Evolutionary conservation across 2,797 vertebrate species (phyloP).

Genomic region (Ceryle rudis): DNA sequence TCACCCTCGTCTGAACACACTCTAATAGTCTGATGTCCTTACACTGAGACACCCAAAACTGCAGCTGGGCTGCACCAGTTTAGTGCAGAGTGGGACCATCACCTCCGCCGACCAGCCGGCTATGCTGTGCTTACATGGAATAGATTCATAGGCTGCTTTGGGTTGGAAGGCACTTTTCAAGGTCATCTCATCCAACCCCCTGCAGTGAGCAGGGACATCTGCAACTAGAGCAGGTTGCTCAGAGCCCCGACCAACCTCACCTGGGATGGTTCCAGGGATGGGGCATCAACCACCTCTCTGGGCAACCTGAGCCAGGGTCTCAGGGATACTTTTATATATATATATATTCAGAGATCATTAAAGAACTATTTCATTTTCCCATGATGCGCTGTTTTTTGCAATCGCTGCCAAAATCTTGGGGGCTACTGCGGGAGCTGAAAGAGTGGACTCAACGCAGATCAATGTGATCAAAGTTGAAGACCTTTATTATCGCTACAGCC

Average conservation of each 20-base stretch:
- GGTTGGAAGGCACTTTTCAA: neutral
- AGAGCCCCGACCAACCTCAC: neutral
- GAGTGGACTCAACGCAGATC: too few species aligned
- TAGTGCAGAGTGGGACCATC: rapidly evolving
- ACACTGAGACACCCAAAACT: neutral
- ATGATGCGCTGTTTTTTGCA: rapidly evolving
- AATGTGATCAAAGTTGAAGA: too few species aligned
- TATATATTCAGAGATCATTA: too few species aligned
- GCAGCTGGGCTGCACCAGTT: neutral
- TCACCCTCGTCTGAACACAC: rapidly evolving
- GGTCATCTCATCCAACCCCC: neutral
- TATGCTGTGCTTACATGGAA: too few species aligned
- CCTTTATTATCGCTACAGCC: too few species aligned
- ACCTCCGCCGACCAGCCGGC: rapidly evolving
- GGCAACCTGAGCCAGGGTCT: too few species aligned
- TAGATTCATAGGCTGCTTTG: neutral
- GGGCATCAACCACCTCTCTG: too few species aligned
- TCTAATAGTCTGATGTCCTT: neutral
- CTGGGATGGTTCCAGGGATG: neutral
- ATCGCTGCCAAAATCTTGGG: too few species aligned
- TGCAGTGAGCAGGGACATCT: neutral
- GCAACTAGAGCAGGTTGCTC: neutral
- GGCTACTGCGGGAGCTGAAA: too few species aligned
- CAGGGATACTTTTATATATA: neutral
- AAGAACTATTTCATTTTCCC: rapidly evolving